Percentiles rank a stretch among this genome's conserved stretches.
phyloP scores from a whole-genome alignment of 2,888 invertebrate genomes.

The Drosophila incognita region DNA sequence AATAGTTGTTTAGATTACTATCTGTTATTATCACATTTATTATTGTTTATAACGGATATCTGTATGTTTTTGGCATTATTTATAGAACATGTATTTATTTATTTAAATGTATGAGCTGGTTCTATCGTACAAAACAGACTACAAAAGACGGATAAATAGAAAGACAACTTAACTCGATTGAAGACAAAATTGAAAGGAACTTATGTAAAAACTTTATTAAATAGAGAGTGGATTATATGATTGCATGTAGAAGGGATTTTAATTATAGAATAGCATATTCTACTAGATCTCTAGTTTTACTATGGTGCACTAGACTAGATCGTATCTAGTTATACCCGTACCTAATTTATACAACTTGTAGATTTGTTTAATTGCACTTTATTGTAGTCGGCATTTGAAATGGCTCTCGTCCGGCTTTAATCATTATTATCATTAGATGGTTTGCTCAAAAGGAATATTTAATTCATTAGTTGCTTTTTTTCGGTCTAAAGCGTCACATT shows the following conservation, averaged over 20 bases:
- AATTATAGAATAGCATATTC: background rate
- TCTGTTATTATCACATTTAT: background rate
- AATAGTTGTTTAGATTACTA: constrained; percentile 17
- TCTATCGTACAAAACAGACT: background rate
- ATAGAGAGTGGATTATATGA: background rate
- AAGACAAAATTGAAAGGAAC: too few relatives aligned
- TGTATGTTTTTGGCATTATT: background rate
- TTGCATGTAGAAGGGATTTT: background rate
- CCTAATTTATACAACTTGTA: background rate
- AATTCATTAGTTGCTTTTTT: constrained; percentile 45
- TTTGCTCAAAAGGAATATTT: constrained; percentile 25
- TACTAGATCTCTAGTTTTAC: too few relatives aligned
- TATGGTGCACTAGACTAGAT: background rate
- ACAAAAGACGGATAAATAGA: too few relatives aligned
- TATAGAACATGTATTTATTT: background rate
- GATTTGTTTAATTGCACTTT: constrained; percentile 19
- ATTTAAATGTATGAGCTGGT: background rate
- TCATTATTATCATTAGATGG: constrained; percentile 40
- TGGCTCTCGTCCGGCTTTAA: background rate
- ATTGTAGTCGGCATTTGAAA: background rate
- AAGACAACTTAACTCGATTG: background rate
- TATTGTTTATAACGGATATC: background rate
- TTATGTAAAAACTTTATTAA: too few relatives aligned
- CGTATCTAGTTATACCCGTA: background rate
- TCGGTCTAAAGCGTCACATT: constrained; percentile 3